Evolutionary conservation across 2,113 vertebrate species (phyloP), one percentile per base, ranked within the genome.

Genomic region (Salvelinus fontinalis): DNA sequence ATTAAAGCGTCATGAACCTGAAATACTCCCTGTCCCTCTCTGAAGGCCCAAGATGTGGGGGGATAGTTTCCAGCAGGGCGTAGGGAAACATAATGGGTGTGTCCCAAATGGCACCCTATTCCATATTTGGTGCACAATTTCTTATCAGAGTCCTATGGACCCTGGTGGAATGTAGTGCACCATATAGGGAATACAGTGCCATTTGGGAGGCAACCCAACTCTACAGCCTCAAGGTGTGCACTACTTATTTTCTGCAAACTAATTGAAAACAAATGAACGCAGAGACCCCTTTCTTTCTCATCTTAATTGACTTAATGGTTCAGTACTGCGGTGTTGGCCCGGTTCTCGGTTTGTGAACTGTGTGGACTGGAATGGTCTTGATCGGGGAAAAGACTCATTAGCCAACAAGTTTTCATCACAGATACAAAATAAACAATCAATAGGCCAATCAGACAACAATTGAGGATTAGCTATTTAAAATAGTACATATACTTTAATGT

Each of bases 221-320:
- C 51, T 74, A 81, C 73, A 65, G 77, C 82, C 85, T 70, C 71
- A 64, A 78, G 80, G 78, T 78, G 80, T 77, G 44, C 72, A 74
- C 20, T 5, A 26, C 84, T 76, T 82, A 86, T 81, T 90, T 89
- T 89, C 89, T 87, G 81, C 75, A 49, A 84, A 80, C 81, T 90
- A 91, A 90, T 90, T 84, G 85, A 72, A 91, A 89, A 79, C 88
- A 92, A 92, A 91, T 86, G 84, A 87, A 90, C 51, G 12, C n/a
- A 59, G 2, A 48, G 51, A 48, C 49, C 8, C 39, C 49, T 67
- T 13, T 18, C 48, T 69, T 26, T 78, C n/a, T 66, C 20, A 70
- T 82, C 80, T 83, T 83, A 88, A 88, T 88, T 81, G 79, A 85
- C 80, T 84, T 86, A 90, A 91, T 89, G 83, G 84, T 77, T 75